phyloP scores from a whole-genome alignment of 2,113 vertebrate genomes.

The Pholis gunnellus region DNA sequence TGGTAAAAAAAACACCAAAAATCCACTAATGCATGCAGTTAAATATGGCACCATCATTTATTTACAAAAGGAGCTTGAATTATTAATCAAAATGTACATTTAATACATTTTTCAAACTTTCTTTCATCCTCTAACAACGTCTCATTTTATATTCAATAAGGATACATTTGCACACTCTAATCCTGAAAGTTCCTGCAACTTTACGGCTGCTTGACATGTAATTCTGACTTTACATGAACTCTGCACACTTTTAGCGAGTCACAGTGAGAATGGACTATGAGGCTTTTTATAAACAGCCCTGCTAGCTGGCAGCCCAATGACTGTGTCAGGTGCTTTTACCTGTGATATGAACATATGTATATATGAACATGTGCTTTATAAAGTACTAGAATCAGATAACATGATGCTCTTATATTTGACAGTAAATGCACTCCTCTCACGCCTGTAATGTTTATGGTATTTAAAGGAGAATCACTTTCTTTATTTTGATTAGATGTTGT shows the following conservation, averaged over 20 bases:
- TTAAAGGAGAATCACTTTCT: neutral
- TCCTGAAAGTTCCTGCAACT: conserved; percentile 49
- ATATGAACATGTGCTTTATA: neutral
- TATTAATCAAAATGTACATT: conserved; percentile 81
- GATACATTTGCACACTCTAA: conserved; percentile 72
- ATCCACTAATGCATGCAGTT: conserved; percentile 75
- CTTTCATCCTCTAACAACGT: conserved; percentile 58
- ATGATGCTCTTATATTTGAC: neutral
- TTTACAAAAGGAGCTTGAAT: conserved; percentile 79
- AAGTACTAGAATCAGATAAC: neutral
- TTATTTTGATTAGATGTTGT: no score
- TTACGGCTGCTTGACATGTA: conserved; percentile 27
- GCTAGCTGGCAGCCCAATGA: conserved; percentile 25
- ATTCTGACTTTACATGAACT: conserved; percentile 37
- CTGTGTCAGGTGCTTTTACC: conserved; percentile 37
- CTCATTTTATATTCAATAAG: conserved; percentile 79
- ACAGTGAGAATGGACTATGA: conserved; percentile 23
- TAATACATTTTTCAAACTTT: conserved; percentile 78
- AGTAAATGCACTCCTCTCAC: neutral
- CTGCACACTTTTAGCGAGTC: conserved; percentile 26
- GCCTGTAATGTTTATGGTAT: neutral
- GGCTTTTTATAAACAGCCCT: conserved; percentile 1
- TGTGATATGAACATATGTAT: conserved; percentile 11
- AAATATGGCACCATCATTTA: conserved; percentile 78
- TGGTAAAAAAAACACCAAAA: conserved; percentile 45